Evolutionary conservation across 2,888 invertebrate species (phyloP), one percentile per base, ranked within the genome.

Genomic region (Ellobium chinense): DNA sequence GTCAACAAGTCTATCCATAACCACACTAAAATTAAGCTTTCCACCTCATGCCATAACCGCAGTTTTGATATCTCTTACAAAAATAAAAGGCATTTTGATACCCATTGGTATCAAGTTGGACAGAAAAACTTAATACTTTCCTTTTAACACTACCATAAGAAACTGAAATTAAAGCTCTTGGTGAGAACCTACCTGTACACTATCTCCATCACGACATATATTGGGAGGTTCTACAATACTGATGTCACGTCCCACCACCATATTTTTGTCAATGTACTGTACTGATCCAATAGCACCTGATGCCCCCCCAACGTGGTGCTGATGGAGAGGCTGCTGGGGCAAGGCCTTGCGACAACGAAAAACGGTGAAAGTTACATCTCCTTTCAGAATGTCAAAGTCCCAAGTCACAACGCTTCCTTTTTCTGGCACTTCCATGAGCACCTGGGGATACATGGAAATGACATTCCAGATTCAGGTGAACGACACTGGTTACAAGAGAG

Each of bases 351-450:
- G 89, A 83, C 89, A 90, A 18, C 94, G 93, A 82, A 95, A 95
- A 68, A 98, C 95, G 9, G 96, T 95, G 94, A 98, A 98, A 83
- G 96, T 95, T 87, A 98, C 95, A 93, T 97, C 97, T 91, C 97
- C 97, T 34, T 97, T 95, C 92, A 98, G 94, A 75, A 98, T 97
- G 94, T 98, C 98, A 94, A 98, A 98, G 94, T 98, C 98, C 98
- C 98, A 98, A 34, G 98, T 98, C 65, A 98, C 94, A 82, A 98
- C 97, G 92, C 97, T 96, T 87, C 97, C 97, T 21, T 96, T 95
- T 93, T 97, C 97, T 78, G 95, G 95, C 87, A 97, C 96, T 72
- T 95, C 94, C 75, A 98, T 95, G 84, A 96, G 85, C 37, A 94
- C 93, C 94, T 94, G 60, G n/a, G n/a, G n/a, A n/a, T n/a, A n/a